Evolutionary conservation across 2,888 invertebrate genomes (phyloP), one percentile per base, ranked within the genome.

Genomic region (Parnassius orleans): DNA sequence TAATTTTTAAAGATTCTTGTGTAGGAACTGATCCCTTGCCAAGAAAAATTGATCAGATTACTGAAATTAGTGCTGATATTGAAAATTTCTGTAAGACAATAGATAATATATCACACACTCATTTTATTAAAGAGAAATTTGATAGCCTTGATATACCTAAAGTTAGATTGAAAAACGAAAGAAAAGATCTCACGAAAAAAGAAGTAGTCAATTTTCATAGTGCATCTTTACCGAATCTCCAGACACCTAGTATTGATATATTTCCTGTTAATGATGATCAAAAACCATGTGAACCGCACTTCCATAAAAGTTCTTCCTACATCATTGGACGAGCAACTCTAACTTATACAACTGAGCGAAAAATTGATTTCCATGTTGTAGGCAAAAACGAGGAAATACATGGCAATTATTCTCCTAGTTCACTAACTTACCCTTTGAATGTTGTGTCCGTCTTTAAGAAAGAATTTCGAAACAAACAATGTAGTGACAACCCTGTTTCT

Each of bases 61-160:
- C 83, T 43, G 77, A 82, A 69, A 79, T 77, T 61, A 74, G 77
- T 57, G 69, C 72, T 60, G 68, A 76, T 65, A 69, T 76, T 11
- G 69, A 74, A 43, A 65, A 69, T n/a, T 67, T 71, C 33, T 74
- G 68, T 60, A 77, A 70, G 24, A 74, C 68, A 57, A 61, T 72
- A 12, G 77, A 67, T 63, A 69, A 70, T 19, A 63, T 73, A 53
- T 60, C 75, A 24, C 78, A 80, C 66, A 78, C 78, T 10, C 77
- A 83, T 60, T 1, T 41, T n/a, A 59, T 74, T 12, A 76, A 75
- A 61, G 72, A 79, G 63, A 67, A 74, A 53, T 89, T 81, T 70
- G 90, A 89, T 71, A 84, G 77, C 73, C 87, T 90, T 19, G 79
- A 84, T 65, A 84, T 90, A 84, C 90, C 90, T 75, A 86, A 89